Conservation (phyloP, 2,797 vertebrate genomes). For the Labeo calbasu region DNA sequence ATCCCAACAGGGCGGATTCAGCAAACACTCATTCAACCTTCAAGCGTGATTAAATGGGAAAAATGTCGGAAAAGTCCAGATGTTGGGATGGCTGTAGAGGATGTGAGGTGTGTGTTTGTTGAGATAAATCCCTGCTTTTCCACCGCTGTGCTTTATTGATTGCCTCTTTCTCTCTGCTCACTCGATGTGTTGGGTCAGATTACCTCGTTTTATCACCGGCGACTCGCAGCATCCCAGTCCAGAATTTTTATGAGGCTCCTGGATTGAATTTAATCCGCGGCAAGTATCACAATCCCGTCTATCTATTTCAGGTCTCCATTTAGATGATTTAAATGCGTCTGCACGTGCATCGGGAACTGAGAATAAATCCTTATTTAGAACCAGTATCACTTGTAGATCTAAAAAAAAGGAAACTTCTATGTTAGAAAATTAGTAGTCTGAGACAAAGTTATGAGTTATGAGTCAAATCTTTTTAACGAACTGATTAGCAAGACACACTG, state of each 20-base stretch:
- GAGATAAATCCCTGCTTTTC: slow-evolving; percentile 54
- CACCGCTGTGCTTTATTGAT: slow-evolving; percentile 61
- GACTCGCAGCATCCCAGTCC: background rate
- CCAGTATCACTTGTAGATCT: background rate
- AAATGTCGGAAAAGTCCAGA: slow-evolving; percentile 65
- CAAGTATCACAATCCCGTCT: slow-evolving; percentile 14
- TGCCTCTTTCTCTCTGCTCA: slow-evolving; percentile 48
- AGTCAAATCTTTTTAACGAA: background rate
- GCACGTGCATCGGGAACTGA: background rate
- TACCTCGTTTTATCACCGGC: slow-evolving; percentile 14
- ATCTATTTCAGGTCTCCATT: background rate
- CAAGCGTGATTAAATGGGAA: slow-evolving; percentile 70
- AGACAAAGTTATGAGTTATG: background rate
- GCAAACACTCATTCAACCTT: slow-evolving; percentile 56
- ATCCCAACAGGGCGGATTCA: slow-evolving; percentile 76
- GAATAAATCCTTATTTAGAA: background rate
- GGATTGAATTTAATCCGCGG: slow-evolving; percentile 13
- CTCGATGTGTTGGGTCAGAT: slow-evolving; percentile 12
- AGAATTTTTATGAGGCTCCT: slow-evolving; percentile 8
- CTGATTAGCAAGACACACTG: background rate
- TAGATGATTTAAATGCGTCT: slow-evolving; percentile 17
- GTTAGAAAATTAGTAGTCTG: background rate
- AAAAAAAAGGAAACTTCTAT: background rate
- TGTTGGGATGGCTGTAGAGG: slow-evolving; percentile 60
- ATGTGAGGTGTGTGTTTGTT: slow-evolving; percentile 32